phyloP scores from a whole-genome alignment of 2,888 invertebrate species.

The Oscheius myriophilus region DNA sequence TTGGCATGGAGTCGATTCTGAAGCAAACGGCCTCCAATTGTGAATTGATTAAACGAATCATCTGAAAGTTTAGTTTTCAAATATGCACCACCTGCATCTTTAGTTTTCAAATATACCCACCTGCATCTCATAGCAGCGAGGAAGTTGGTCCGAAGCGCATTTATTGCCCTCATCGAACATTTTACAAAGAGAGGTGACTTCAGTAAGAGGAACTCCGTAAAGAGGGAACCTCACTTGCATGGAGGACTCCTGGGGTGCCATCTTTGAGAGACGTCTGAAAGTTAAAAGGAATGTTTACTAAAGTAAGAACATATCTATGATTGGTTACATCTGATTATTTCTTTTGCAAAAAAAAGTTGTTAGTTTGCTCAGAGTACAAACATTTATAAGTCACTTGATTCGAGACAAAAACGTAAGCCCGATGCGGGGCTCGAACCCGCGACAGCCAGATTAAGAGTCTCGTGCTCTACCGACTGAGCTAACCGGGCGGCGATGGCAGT shows the following conservation, averaged over 20 bases:
- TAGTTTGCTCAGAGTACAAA: no score
- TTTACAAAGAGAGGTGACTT: constrained; percentile 22
- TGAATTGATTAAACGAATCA: constrained; percentile 13
- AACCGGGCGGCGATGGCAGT: constrained; percentile 56
- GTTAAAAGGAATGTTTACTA: no score
- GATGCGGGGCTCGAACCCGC: constrained; percentile 69
- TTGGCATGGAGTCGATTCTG: constrained; percentile 27
- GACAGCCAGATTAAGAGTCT: constrained; percentile 69
- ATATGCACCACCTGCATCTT: no score
- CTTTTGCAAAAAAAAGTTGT: no score
- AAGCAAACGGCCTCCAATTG: constrained; percentile 29
- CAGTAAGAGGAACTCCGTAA: not conserved
- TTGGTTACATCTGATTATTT: not conserved
- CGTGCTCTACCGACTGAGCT: constrained; percentile 69
- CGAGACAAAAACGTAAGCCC: constrained; percentile 51
- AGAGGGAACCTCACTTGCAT: constrained; percentile 22
- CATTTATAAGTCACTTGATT: no score
- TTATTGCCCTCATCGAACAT: constrained; percentile 22
- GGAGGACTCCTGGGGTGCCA: constrained; percentile 4
- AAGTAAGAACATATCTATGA: no score
- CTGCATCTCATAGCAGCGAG: constrained; percentile 17
- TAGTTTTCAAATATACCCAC: not conserved
- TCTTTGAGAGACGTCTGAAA: constrained; percentile 9
- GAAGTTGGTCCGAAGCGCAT: constrained; percentile 21
- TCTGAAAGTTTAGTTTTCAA: not conserved